A percentile compares a stretch with the other conserved stretches of the same genome.
These are phyloP conservation scores for Leptopterna dolabrata DNA, from an alignment of 2,888 invertebrate genomes.

Conservation along the genomic window DNA sequence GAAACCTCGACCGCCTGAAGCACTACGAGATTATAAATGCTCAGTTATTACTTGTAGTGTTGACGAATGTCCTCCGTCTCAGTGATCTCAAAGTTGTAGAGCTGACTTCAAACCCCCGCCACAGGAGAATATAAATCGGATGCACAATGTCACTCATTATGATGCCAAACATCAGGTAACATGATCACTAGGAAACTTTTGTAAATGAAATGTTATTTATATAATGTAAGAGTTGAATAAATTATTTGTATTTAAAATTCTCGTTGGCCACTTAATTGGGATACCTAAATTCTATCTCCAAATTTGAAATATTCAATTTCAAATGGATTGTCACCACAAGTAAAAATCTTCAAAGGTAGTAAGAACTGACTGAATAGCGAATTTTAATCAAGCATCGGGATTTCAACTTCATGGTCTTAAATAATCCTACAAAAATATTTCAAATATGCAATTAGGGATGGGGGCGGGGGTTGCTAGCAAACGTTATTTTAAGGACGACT, in stretches of 20 bases:
- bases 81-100: not conserved
- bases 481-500: no score
- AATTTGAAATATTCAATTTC: no score
- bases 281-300: no score
- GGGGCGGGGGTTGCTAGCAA: no score
- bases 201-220: not conserved
- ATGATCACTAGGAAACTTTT: not conserved
- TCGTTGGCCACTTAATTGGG: no score
- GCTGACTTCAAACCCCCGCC: not conserved
- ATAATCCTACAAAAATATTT: no score
- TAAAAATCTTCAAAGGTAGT: no score
- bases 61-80: not conserved
- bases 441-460: no score
- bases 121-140: not conserved
- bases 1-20: not conserved
- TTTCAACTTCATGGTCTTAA: no score
- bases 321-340: no score
- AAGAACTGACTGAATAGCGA: no score
- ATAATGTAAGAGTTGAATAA: not conserved
- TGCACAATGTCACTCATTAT: not conserved
- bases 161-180: not conserved
- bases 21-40: not conserved
- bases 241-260: not conserved
- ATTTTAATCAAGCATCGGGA: no score
- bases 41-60: not conserved